Percentiles rank a stretch among this genome's conserved stretches.
Evolutionary conservation across 2,888 invertebrate species (phyloP).

Genomic region (Spatulosminthurus flaviceps): DNA sequence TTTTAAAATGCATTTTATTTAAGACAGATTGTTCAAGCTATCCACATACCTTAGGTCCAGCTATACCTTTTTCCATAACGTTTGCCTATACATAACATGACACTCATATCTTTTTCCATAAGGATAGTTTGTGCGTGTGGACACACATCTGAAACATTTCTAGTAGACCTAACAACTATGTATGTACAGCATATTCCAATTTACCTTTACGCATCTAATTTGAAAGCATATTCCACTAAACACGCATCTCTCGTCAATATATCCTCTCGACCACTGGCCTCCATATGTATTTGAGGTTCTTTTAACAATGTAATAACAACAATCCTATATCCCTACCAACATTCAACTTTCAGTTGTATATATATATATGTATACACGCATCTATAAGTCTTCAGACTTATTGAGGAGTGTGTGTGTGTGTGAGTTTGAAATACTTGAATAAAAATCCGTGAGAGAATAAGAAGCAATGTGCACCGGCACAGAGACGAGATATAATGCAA

Average conservation of each 20-base stretch:
- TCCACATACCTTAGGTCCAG: conserved; percentile 1
- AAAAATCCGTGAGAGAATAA: conserved; percentile 24
- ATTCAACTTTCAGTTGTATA: background rate
- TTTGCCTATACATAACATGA: background rate
- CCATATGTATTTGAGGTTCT: background rate
- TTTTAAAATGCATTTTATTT: conserved; percentile 14
- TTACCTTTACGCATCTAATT: background rate
- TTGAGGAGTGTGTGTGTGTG: background rate
- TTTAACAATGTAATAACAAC: background rate
- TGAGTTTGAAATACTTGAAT: conserved; percentile 23
- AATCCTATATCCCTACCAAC: background rate
- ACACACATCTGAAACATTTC: background rate
- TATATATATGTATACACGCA: background rate
- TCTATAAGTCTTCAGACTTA: background rate
- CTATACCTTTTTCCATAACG: background rate
- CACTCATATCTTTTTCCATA: no score
- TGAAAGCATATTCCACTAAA: background rate
- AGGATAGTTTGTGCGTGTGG: background rate
- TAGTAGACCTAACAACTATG: background rate
- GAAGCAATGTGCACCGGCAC: background rate
- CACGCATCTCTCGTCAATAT: background rate
- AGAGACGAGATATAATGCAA: background rate
- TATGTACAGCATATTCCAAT: background rate
- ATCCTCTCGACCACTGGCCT: background rate
- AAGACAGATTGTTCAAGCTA: background rate